Evolutionary conservation across 2,113 vertebrate genomes (phyloP).

Genomic region (Syngnathoides biaculeatus): DNA sequence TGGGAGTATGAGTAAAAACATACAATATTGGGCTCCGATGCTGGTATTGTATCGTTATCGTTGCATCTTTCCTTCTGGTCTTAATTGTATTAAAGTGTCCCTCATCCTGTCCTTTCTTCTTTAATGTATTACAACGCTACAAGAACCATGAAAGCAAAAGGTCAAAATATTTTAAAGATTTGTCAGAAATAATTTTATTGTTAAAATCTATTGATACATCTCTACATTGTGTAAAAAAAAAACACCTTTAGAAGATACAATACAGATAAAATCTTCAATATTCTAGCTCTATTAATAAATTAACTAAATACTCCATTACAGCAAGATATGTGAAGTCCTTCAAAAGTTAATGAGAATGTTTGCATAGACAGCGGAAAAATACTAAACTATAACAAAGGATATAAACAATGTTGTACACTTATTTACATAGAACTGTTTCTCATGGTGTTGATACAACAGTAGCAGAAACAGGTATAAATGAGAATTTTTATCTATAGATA

Average conservation of each 20-base stretch:
- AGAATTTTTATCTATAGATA: neutral
- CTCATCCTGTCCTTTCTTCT: no score
- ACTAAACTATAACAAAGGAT: neutral
- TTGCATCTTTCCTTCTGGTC: no score
- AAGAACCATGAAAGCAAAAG: neutral
- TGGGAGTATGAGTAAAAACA: no score
- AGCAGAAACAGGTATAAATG: neutral
- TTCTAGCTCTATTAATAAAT: slow-evolving; percentile 18
- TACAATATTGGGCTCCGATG: no score
- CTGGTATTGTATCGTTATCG: no score
- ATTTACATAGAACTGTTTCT: slow-evolving; percentile 13
- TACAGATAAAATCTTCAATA: slow-evolving; percentile 9
- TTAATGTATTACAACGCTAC: neutral
- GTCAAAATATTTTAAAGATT: slow-evolving; percentile 9
- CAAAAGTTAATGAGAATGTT: slow-evolving; percentile 12
- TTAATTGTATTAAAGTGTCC: no score
- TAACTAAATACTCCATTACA: neutral
- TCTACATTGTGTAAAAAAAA: slow-evolving; percentile 16
- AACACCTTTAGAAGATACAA: slow-evolving; percentile 20
- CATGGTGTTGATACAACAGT: neutral
- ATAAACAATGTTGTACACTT: neutral
- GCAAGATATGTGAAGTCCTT: neutral
- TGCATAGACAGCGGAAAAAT: slow-evolving; percentile 43
- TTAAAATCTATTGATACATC: slow-evolving; percentile 37
- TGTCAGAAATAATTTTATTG: slow-evolving; percentile 37